phyloP scores from a whole-genome alignment of 2,113 vertebrate genomes.

The Erythrolamprus reginae region DNA sequence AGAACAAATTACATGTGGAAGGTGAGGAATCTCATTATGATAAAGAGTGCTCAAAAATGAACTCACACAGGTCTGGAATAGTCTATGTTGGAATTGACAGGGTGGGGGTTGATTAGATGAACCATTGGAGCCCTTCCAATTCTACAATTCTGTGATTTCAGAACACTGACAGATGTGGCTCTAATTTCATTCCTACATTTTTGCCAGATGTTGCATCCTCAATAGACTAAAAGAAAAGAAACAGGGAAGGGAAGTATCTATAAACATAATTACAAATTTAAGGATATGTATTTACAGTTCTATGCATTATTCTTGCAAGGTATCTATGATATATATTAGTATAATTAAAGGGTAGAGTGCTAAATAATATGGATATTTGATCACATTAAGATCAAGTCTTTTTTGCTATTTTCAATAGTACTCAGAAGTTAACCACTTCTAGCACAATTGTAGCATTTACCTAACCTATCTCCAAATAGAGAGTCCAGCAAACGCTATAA shows the following conservation, averaged over 20 bases:
- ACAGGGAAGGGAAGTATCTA: background rate
- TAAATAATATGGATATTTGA: background rate
- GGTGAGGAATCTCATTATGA: background rate
- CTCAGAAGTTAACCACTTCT: background rate
- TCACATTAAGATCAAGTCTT: background rate
- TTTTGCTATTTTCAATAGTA: background rate
- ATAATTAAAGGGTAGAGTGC: background rate
- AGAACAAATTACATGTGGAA: background rate
- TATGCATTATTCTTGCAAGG: background rate
- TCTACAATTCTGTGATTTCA: conserved; percentile 7
- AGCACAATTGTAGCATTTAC: background rate
- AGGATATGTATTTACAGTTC: background rate
- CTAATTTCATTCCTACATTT: conserved; percentile 18
- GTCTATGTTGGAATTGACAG: background rate
- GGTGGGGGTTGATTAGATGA: background rate
- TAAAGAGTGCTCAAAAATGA: background rate
- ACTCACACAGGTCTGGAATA: background rate
- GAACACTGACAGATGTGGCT: conserved; percentile 17
- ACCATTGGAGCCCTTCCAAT: background rate
- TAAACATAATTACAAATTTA: background rate
- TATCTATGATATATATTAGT: background rate
- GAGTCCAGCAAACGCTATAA: background rate
- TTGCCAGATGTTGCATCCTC: background rate
- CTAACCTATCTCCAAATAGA: background rate
- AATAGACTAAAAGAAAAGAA: background rate